These are phyloP conservation scores for Macrosiphum euphorbiae DNA, from an alignment of 2,888 invertebrate species.

Conservation along the genomic window DNA sequence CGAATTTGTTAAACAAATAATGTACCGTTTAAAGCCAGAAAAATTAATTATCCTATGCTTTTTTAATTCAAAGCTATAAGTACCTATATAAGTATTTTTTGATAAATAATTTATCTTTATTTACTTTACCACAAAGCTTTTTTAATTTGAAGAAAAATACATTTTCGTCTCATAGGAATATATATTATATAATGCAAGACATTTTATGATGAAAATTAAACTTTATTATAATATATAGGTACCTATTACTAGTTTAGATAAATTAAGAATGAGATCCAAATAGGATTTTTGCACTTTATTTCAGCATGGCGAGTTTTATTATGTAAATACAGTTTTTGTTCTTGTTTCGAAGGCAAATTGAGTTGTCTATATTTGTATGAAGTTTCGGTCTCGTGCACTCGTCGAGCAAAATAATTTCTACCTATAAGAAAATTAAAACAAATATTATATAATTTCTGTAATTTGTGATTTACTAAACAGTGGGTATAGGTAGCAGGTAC, in stretches of 20 bases:
- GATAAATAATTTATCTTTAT: not conserved
- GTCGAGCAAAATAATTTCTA: not conserved
- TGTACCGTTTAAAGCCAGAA: not conserved
- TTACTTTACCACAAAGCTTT: not conserved
- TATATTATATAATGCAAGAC: not conserved
- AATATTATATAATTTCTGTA: not conserved
- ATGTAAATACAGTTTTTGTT: not conserved
- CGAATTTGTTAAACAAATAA: not conserved
- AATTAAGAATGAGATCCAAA: not conserved
- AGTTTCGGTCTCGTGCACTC: not conserved
- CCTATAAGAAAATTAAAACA: not conserved
- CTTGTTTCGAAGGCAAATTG: not conserved
- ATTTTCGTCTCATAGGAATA: not conserved
- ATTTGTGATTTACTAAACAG: not conserved
- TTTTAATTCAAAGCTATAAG: not conserved
- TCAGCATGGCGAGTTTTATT: not conserved
- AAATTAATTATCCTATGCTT: not conserved
- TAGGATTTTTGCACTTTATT: not conserved
- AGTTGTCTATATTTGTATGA: not conserved
- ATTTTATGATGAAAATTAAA: not conserved
- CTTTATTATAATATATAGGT: not conserved
- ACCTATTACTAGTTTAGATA: not conserved
- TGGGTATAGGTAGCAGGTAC: not conserved
- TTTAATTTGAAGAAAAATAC: not conserved
- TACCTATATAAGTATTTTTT: not conserved